A percentile compares a stretch with the other conserved stretches of the same genome.
These are phyloP conservation scores for Minunthozetes semirufus DNA, from an alignment of 2,888 invertebrate genomes.

Conservation along the genomic window DNA sequence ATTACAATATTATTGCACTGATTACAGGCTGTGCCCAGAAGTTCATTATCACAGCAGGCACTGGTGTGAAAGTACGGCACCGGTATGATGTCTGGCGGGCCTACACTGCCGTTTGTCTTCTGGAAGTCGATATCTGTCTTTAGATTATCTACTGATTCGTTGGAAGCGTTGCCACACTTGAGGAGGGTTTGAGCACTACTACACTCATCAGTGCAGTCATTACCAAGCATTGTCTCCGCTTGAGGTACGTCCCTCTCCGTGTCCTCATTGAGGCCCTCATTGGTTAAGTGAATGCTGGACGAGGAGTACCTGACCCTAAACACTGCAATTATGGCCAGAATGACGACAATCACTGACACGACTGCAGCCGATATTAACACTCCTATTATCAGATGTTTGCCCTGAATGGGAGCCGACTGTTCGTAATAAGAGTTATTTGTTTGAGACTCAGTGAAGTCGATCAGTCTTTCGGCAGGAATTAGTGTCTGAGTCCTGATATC, in stretches of 20 bases:
- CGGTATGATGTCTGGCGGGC: slow-evolving; percentile 16
- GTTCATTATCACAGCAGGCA: neutral
- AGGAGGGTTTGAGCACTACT: neutral
- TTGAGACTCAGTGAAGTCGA: slow-evolving; percentile 13
- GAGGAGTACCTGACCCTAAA: slow-evolving; percentile 19
- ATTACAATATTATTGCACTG: slow-evolving; percentile 6
- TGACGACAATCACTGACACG: slow-evolving; percentile 27
- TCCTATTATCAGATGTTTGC: slow-evolving; percentile 33
- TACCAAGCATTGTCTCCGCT: slow-evolving; percentile 18
- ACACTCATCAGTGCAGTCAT: slow-evolving; percentile 2
- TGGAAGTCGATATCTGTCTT: neutral
- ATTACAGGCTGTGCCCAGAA: neutral
- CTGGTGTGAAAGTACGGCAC: neutral
- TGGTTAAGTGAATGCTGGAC: slow-evolving; percentile 12
- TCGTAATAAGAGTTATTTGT: neutral
- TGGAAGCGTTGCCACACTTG: neutral
- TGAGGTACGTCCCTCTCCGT: neutral
- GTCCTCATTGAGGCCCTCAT: neutral
- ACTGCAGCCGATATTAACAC: slow-evolving; percentile 24
- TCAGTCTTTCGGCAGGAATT: slow-evolving; percentile 32
- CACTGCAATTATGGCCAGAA: slow-evolving; percentile 30
- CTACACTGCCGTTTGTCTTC: neutral
- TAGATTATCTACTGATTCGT: neutral
- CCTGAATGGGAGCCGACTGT: neutral
- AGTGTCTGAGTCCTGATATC: slow-evolving; percentile 25